Evolutionary conservation across 1,140 invertebrate species (phyloP).

Genomic region (Hylyphantes graminicola): DNA sequence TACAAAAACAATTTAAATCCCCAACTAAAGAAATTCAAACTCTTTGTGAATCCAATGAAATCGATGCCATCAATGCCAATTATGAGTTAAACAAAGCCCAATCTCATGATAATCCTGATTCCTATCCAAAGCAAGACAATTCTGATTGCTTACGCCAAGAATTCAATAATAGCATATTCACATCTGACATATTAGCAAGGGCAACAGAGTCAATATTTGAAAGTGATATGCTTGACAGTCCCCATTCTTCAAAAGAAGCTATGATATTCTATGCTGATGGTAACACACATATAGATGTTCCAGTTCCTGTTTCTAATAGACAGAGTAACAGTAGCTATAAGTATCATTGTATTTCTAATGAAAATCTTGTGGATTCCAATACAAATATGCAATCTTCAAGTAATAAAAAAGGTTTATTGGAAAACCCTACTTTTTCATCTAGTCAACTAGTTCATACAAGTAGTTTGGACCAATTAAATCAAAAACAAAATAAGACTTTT

Average conservation of each 20-base stretch:
- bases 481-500: conserved; percentile 19
- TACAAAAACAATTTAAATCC: neutral
- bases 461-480: conserved; percentile 3
- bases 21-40: neutral
- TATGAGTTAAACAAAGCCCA: conserved; percentile 36
- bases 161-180: conserved; percentile 28
- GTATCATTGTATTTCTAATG: conserved; percentile 1
- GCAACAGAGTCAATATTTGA: conserved; percentile 68
- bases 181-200: conserved; percentile 68
- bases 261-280: conserved; percentile 17
- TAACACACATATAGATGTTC: conserved; percentile 20
- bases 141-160: conserved; percentile 1
- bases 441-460: neutral
- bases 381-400: neutral
- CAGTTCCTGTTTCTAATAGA: conserved; percentile 8
- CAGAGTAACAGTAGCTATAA: conserved; percentile 9
- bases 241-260: conserved; percentile 21
- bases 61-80: neutral
- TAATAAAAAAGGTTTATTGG: no score
- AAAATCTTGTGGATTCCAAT: conserved; percentile 2
- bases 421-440: no score
- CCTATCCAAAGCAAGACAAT: conserved; percentile 15
- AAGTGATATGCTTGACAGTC: conserved; percentile 27
- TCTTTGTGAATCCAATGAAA: neutral
- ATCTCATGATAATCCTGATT: conserved; percentile 12